Percentiles rank a stretch among this genome's conserved stretches.
phyloP scores from a whole-genome alignment of 1,140 invertebrate species.

The Drosophila funebris region DNA sequence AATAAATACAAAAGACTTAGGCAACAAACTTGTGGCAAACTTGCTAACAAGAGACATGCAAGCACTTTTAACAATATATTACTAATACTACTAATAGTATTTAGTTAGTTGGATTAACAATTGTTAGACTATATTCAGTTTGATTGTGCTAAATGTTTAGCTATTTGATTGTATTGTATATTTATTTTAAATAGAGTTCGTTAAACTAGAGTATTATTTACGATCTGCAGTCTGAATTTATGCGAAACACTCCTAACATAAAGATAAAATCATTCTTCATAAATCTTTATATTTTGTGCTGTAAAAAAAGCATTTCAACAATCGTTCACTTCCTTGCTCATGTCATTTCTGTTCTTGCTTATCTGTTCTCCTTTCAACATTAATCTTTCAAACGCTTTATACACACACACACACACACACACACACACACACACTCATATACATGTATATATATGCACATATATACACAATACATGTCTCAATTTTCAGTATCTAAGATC shows the following conservation, averaged over 20 bases:
- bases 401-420: constrained; percentile 3
- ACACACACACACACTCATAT: constrained; percentile 7
- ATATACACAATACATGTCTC: constrained; percentile 30
- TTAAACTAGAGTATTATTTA: not conserved
- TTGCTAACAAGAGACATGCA: not conserved
- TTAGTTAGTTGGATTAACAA: not conserved
- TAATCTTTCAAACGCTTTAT: constrained; percentile 44
- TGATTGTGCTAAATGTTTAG: too few relatives aligned
- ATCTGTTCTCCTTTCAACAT: constrained; percentile 56
- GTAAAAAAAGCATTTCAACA: constrained; percentile 25
- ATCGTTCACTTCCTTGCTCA: constrained; percentile 52
- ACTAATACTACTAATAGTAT: not conserved
- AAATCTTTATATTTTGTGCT: constrained; percentile 3
- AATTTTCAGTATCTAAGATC: constrained; percentile 57
- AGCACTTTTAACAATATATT: too few relatives aligned
- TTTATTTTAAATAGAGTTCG: not conserved
- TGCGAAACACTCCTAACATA: not conserved
- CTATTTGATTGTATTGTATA: not conserved
- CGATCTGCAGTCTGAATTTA: not conserved
- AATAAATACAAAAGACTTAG: constrained; percentile 35
- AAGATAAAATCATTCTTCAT: constrained; percentile 1
- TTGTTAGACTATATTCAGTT: too few relatives aligned
- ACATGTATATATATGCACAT: constrained; percentile 25
- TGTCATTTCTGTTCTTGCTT: constrained; percentile 25
- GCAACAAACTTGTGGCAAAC: constrained; percentile 12